These are phyloP conservation scores for Rhagoletis zephyria DNA, from an alignment of 1,140 invertebrate genomes.

Conservation along the genomic window DNA sequence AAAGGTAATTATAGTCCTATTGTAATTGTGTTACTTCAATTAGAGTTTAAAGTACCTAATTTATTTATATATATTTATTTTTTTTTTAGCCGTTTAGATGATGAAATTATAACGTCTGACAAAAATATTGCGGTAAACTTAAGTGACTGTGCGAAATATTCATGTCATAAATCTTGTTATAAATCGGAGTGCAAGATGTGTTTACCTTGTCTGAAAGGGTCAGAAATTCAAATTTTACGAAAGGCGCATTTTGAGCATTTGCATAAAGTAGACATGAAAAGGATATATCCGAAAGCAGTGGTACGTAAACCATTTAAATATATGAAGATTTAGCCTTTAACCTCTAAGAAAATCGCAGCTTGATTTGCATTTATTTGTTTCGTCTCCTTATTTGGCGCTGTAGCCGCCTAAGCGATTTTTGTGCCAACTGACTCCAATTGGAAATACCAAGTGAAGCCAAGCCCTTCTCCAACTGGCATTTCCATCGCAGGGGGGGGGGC, in stretches of 20 bases:
- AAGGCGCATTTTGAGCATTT: slow-evolving; percentile 86
- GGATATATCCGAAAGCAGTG: slow-evolving; percentile 86
- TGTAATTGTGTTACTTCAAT: not conserved
- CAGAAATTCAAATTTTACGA: slow-evolving; percentile 76
- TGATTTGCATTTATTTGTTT: no score
- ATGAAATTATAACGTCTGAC: slow-evolving; percentile 82
- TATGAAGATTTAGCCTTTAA: no score
- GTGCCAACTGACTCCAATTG: no score
- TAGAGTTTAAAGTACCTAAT: not conserved
- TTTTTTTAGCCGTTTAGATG: slow-evolving; percentile 70
- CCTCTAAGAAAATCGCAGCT: no score
- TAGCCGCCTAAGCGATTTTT: no score
- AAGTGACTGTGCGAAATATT: slow-evolving; percentile 78
- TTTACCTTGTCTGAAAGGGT: slow-evolving; percentile 81
- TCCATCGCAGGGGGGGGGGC: no score
- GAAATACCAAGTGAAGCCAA: no score
- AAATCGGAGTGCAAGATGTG: slow-evolving; percentile 84
- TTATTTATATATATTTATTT: not conserved
- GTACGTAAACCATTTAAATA: slow-evolving; percentile 73
- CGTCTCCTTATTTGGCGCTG: no score
- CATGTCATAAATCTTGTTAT: slow-evolving; percentile 79
- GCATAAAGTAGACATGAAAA: slow-evolving; percentile 83
- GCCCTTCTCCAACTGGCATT: no score
- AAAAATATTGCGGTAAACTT: slow-evolving; percentile 87
- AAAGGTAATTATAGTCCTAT: not conserved